Evolutionary conservation across 1,140 invertebrate genomes (phyloP), one percentile per base, ranked within the genome.

Genomic region (Idris sp.): DNA sequence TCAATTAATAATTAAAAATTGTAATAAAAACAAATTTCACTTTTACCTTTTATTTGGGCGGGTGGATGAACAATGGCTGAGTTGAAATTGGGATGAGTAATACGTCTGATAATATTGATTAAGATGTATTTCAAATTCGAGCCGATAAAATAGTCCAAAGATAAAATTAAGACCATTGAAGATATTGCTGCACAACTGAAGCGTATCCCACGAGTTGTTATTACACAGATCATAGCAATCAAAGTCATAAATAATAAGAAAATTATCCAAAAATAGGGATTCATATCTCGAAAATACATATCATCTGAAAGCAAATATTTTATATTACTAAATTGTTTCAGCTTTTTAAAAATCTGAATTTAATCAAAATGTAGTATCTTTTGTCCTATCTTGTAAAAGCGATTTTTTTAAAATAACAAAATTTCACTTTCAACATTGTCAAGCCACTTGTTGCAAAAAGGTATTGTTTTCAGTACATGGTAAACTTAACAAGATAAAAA

Each of bases 111-210:
- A 0, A 88, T 84, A 77, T 94, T 94, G 7, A 94, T 87, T 0
- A 93, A 64, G 31, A 94, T 92, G 77, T 92, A 94, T 77, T 91
- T 92, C 30, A 94, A 81, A 83, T 89, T 90, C 8, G 90, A 90
- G 5, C 91, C 91, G 54, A 89, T 49, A 71, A 89, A 92, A 74
- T 91, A 90, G 83, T 93, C 92, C 6, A 93, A 80, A 15, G 91
- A 84, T 40, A 91, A 81, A 11, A 93, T 83, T 8, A 90, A 76
- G 6, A 89, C 84, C 79, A 91, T 93, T n/a, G 90, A 87, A 16
- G 92, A 92, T 14, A 93, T 74, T 11, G 93, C 76, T 1, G 89
- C 85, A 69, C 90, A 91, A 35, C 89, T 89, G 6, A 93, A 28
- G 0, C 54, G 65, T 3, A 61, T 61, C 0, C 30, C 46, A 15